Conservation (phyloP, 1,140 invertebrate species). For the Papilio xuthus region DNA sequence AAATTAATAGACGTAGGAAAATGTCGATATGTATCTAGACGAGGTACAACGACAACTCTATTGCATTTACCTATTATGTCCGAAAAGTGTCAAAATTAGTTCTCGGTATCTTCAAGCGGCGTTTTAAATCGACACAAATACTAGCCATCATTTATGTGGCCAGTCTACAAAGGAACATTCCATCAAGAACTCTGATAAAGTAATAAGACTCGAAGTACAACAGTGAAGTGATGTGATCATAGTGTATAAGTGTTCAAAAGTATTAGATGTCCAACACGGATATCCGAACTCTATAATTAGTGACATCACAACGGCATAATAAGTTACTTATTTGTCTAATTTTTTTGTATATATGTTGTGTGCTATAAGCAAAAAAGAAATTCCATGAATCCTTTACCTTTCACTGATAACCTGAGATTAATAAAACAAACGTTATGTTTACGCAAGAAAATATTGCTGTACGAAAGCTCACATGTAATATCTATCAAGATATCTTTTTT, state of each 20-base stretch:
- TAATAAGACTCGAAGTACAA: slow-evolving; percentile 24
- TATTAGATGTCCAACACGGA: not conserved
- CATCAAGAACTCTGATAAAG: not conserved
- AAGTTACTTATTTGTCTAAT: slow-evolving; percentile 18
- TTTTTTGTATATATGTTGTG: slow-evolving; percentile 7
- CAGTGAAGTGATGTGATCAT: slow-evolving; percentile 23
- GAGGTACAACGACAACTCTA: not conserved
- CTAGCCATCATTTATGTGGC: too few relatives aligned
- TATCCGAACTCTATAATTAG: not conserved
- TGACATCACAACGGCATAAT: slow-evolving; percentile 12
- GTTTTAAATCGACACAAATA: not conserved
- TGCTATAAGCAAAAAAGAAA: slow-evolving; percentile 12
- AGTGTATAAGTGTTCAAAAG: not conserved
- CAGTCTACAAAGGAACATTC: not conserved
- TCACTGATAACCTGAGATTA: too few relatives aligned
- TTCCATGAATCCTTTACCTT: not conserved
- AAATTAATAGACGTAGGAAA: not conserved
- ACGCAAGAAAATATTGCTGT: too few relatives aligned
- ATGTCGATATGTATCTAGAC: not conserved
- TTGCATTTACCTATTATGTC: not conserved
- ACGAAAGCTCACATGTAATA: too few relatives aligned
- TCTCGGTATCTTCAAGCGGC: not conserved
- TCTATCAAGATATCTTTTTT: too few relatives aligned
- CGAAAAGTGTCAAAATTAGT: not conserved
- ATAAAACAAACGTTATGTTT: too few relatives aligned